phyloP scores from a whole-genome alignment of 1,140 invertebrate species.

The Antheraea pernyi region DNA sequence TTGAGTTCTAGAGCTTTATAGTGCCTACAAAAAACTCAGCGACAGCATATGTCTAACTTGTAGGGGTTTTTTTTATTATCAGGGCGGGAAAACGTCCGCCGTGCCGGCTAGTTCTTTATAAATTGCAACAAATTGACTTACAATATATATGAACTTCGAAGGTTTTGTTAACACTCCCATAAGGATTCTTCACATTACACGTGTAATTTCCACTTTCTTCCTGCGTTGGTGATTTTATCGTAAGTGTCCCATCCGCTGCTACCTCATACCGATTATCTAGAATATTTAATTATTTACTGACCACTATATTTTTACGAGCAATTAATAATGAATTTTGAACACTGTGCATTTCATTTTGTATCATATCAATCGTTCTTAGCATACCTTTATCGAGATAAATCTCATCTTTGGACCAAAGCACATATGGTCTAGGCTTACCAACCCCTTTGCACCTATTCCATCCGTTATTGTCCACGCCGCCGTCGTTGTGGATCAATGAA shows the following conservation, averaged over 20 bases:
- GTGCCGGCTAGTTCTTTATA: too few species aligned
- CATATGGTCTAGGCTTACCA: conserved; percentile 60
- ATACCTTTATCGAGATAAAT: conserved; percentile 59
- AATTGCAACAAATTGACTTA: conserved; percentile 35
- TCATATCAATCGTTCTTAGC: neutral
- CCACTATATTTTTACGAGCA: too few species aligned
- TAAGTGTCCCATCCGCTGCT: conserved; percentile 51
- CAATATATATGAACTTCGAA: conserved; percentile 54
- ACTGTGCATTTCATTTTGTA: neutral
- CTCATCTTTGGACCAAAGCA: conserved; percentile 63
- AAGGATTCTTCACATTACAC: conserved; percentile 54
- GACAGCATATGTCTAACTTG: too few species aligned
- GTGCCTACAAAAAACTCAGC: too few species aligned
- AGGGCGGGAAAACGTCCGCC: too few species aligned
- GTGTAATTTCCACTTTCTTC: conserved; percentile 64
- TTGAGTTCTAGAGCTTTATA: too few species aligned
- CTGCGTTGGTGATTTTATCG: conserved; percentile 52
- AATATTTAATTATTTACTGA: too few species aligned
- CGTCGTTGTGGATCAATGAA: too few species aligned
- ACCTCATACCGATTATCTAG: conserved; percentile 57
- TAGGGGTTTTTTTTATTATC: too few species aligned
- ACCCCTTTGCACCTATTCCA: conserved; percentile 50
- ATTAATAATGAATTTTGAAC: too few species aligned
- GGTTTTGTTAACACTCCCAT: conserved; percentile 45
- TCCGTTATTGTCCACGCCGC: too few species aligned